A percentile compares a stretch with the other conserved stretches of the same genome.
Evolutionary conservation across 2,888 invertebrate genomes (phyloP).

Genomic region (Euproctis similis): DNA sequence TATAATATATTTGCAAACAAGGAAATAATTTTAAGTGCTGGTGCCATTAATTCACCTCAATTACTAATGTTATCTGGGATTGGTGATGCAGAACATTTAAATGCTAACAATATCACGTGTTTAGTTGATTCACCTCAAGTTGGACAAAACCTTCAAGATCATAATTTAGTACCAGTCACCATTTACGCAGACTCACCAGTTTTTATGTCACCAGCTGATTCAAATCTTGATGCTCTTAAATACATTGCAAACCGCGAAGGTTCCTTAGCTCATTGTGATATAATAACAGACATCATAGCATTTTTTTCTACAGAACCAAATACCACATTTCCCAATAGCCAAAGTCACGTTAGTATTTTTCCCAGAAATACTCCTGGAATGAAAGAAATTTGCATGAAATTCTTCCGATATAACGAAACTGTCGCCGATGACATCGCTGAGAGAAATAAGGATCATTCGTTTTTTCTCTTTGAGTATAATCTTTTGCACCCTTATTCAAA

Average conservation of each 20-base stretch:
- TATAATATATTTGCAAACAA: conserved; percentile 28
- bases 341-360: conserved; percentile 29
- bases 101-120: conserved; percentile 42
- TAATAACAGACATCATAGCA: conserved; percentile 65
- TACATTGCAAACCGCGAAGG: conserved; percentile 73
- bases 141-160: conserved; percentile 71
- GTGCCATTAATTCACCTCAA: conserved; percentile 61
- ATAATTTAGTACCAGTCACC: conserved; percentile 47
- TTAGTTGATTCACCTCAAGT: conserved; percentile 56
- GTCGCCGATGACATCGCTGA: conserved; percentile 5
- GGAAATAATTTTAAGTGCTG: conserved; percentile 65
- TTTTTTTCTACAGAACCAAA: conserved; percentile 35
- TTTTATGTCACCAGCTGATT: conserved; percentile 8
- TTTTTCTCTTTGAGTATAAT: conserved; percentile 3
- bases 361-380: conserved; percentile 34
- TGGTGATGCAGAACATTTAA: conserved; percentile 52
- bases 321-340: conserved; percentile 39
- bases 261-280: conserved; percentile 53
- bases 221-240: conserved; percentile 40
- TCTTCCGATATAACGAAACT: conserved; percentile 25
- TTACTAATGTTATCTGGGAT: conserved; percentile 67
- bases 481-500: conserved; percentile 9
- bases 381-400: conserved; percentile 1
- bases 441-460: conserved; percentile 4
- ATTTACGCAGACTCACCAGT: background rate